Evolutionary conservation across 2,797 vertebrate genomes (phyloP).

Genomic region (Aulostomus chinensis): DNA sequence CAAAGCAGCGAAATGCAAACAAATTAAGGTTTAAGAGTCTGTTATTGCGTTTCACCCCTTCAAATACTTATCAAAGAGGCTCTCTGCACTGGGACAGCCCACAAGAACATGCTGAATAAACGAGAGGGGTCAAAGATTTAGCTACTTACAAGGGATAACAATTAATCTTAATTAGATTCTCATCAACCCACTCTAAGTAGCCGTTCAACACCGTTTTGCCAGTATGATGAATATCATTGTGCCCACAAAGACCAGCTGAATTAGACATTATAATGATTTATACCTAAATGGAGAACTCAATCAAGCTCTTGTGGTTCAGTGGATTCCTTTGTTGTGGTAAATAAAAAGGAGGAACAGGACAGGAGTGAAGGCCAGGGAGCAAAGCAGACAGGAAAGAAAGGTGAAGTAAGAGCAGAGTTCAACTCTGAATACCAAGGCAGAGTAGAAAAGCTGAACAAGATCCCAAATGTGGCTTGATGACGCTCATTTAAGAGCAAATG

Average conservation of each 20-base stretch:
- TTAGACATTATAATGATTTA: constrained; percentile 49
- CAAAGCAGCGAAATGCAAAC: constrained; percentile 61
- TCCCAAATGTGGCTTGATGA: constrained; percentile 31
- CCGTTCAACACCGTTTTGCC: constrained; percentile 38
- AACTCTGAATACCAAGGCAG: constrained; percentile 1
- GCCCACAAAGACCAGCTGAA: constrained; percentile 42
- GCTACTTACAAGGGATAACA: constrained; percentile 21
- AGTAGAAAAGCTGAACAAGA: constrained; percentile 19
- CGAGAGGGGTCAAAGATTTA: constrained; percentile 28
- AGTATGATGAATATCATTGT: constrained; percentile 39
- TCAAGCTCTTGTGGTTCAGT: constrained; percentile 27
- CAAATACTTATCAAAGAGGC: constrained; percentile 61
- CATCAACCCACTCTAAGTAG: constrained; percentile 38
- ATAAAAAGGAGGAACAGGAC: constrained; percentile 19
- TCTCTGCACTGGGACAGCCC: constrained; percentile 24
- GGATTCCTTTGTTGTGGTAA: constrained; percentile 45
- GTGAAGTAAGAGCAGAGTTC: background rate
- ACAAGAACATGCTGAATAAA: constrained; percentile 19
- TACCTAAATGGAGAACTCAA: constrained; percentile 31
- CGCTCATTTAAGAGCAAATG: constrained; percentile 44
- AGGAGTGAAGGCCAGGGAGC: background rate
- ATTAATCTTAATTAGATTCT: constrained; percentile 55
- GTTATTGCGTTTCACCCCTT: constrained; percentile 56
- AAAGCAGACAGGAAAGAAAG: constrained; percentile 7
- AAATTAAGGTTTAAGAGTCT: constrained; percentile 55